Evolutionary conservation across 2,888 invertebrate species (phyloP), one percentile per base, ranked within the genome.

Genomic region (Caenorhabditis sp.): DNA sequence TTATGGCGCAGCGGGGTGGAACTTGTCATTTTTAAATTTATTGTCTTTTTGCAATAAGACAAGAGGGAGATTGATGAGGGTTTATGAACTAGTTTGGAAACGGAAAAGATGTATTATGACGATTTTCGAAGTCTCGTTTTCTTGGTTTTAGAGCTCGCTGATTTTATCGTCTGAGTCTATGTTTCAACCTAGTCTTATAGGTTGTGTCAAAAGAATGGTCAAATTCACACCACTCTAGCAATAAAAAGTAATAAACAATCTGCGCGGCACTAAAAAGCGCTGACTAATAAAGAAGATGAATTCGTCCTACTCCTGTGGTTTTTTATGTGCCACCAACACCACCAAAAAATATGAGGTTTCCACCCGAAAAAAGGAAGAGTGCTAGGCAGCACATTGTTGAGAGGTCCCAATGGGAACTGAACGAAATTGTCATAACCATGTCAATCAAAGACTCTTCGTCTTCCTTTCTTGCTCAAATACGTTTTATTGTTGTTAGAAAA

Each of bases 381-480:
- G 17, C 12, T 43, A 43, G 12, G 43, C 43, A 17, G 43, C 43
- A 17, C 43, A 43, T 43, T 17, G 43, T 31, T 31, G 31, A 31
- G 31, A 31, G 43, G 17, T 43, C 43, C 43, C 51, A 51, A 3
- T 51, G 51, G 51, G 23, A 51, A 51, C 23, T 51, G 8, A 51
- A 51, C 21, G 23, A 51, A 51, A 51, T 19, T 51, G 21, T 51
- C 51, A 23, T 51, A 51, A 51, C 51, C 51, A 23, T 70, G 70
- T 70, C 70, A 70, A 70, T 70, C 70, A 70, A 58, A 66, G 70
- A 70, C 70, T 70, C 66, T n/a, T 63, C 51, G 50, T 53, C 24
- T 53, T 53, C 53, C 24, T 53, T 53, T 24, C 8, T 53, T 53
- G 21, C 24, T 53, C 53, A 53, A 53, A 53, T 53, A 53, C 21